Base-by-base conservation (phyloP, 30 jellyfish, hydroid and myxozoan genomes). In the Phacellophora camtschatica region DNA sequence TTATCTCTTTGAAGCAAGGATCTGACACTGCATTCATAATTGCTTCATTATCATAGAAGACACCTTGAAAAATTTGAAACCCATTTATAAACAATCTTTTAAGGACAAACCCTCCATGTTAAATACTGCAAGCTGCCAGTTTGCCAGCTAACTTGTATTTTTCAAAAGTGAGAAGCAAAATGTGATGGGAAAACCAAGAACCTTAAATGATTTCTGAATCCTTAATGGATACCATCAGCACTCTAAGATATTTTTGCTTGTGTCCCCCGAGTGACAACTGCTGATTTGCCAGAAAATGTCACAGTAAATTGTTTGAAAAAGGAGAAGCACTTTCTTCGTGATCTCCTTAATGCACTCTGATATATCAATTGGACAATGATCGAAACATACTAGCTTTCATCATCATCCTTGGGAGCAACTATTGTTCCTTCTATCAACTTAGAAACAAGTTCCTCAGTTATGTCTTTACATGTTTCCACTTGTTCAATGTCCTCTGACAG, bases 41-140 rank as follows among this genome's bases (percentile, higher is more conserved):
- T 63, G 49, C 68, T 50, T 54, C 74, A 4, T 48, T 73, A 45
- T 73, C 86, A 54, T 73, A 73, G 13, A 28, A 20, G n/a, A 49
- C 43, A 46, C 74, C 79, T 48, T 50, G 62, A 23, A 45, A 39
- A 39, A 73, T 33, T 33, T 53, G 68, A 45, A 46, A 73, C 50
- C 66, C 66, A 19, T 73, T 51, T 39, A 12, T 41, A 73, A 57
- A 48, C 74, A 73, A 53, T 42, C 59, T 73, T 23, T 53, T 73
- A 31, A 73, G 86, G 68, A 78, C 86, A 73, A 59, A 78, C 24
- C 74, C 79, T 48, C 86, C 86, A 50, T 45, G 86, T 33, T 46
- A 73, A 73, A 45, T 1, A 54, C 86, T 48, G 79, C 86, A 73
- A 28, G 86, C 78, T 20, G 34, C 68, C 75, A 73, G 8, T 53